Evolutionary conservation across 2,113 vertebrate genomes (phyloP), one percentile per base, ranked within the genome.

Genomic region (Gasterosteus nipponicus): DNA sequence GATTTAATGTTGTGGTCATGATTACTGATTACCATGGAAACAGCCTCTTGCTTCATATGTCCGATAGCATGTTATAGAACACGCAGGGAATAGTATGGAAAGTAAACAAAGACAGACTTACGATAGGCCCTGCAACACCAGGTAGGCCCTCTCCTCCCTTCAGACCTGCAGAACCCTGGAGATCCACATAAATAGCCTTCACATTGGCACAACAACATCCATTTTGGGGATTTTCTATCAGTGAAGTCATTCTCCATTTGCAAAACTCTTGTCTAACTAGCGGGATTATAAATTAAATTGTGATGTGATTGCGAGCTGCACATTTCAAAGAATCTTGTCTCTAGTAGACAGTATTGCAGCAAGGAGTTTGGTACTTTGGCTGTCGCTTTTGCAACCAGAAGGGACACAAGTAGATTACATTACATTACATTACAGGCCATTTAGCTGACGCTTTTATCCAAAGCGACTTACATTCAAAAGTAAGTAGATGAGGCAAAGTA

Each of bases 111-210:
- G 62, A 73, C 19, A 33, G 41, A 95, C 96, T 95, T 93, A 98
- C 97, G 0, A 81, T 86, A 69, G 89, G 39, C 56, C 97, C 97
- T 0, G 94, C 66, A 4, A 93, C 81, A 14, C 97, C 97, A 0
- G 89, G 83, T 9, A 95, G 95, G 0, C 97, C 97, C 77, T 96
- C 96, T 81, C 93, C 95, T 62, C 97, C 97, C 81, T 98, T 98
- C 86, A 98, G 82, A 22, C 97, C 97, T 33, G 89, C 80, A 4
- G 95, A 85, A 80, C 97, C 97, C 97, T 98, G 79, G 0, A 73
- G 39, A 66, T 33, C 72, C 16, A 66, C 31, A 78, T 6, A 65
- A 60, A 62, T 14, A 80, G 15, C 0, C 26, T 38, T 72, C n/a
- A 74, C 49, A 72, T 73, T 76, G 61, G 19, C 26, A 14, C 14